Base-by-base conservation (phyloP, 2,113 vertebrate genomes). In the Scortum barcoo region DNA sequence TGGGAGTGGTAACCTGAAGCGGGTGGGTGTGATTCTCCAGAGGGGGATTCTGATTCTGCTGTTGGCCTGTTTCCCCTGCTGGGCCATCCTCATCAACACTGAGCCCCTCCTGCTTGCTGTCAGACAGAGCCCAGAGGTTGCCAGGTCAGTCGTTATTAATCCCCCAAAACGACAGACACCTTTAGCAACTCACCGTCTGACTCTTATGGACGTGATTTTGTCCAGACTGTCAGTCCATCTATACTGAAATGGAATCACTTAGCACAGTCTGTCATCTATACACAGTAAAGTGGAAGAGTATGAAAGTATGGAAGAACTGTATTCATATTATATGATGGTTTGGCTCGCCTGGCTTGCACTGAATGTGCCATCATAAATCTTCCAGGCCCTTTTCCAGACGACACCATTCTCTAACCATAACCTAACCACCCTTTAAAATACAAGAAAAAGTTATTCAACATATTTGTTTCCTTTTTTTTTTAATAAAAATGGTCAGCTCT, bases 21-120 rank as follows among this genome's bases (percentile, higher is more conserved):
- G 96, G 0, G 96, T 99, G 30, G 98, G 98, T 2, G 95, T 96
- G 85, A 96, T 99, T 87, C 95, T 99, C 51, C 98, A 99, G 89
- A 93, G 95, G 4, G 96, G 96, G 7, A 40, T 93, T 24, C 95
- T 99, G 73, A 96, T 98, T 69, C 94, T 99, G 36, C 93, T 99
- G 26, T 93, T 99, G 10, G 96, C 95, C 92, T 99, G 97, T 91
- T 97, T 97, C 54, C 98, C 98, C 51, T 99, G 98, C 94, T 99
- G 98, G 98, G 97, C 97, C 0, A 0, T 99, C 66, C 97, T 99
- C 83, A 87, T 99, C 88, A 99, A 99, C 95, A 98, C 97, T 0
- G 94, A 98, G 88, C 81, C 69, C 12, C 93, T 99, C 4, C 91
- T 99, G 30, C 94, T 97, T 16, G 93, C 96, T n/a, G 91, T 96